phyloP scores from a whole-genome alignment of 2,113 vertebrate species.

The Galbula dea region DNA sequence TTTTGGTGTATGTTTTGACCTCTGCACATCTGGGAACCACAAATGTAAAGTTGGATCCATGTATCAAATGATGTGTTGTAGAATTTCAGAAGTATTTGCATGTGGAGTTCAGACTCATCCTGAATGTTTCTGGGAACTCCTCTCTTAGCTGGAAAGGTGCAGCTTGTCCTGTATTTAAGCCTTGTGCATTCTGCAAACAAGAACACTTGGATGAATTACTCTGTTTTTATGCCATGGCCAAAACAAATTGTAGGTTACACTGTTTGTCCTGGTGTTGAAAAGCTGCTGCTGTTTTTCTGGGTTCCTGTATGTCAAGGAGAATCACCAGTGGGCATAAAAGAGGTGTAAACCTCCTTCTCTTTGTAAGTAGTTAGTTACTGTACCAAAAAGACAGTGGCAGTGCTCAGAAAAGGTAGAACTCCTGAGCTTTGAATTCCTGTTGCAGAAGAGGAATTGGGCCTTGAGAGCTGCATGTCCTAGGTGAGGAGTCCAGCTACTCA shows the following conservation, averaged over 20 bases:
- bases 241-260: not conserved
- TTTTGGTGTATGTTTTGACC: not conserved
- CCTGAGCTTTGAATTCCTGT: not conserved
- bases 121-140: not conserved
- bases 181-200: not conserved
- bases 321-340: not conserved
- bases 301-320: not conserved
- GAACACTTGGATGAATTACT: not conserved
- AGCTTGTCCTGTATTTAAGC: not conserved
- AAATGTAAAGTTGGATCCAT: not conserved
- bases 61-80: rapidly evolving
- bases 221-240: not conserved
- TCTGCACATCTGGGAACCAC: not conserved
- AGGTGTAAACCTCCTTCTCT: not conserved
- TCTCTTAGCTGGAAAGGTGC: not conserved
- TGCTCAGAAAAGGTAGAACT: not conserved
- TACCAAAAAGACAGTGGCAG: not conserved
- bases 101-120: not conserved
- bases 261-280: not conserved
- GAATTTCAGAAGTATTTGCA: not conserved
- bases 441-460: not conserved
- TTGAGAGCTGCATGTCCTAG: not conserved
- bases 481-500: not conserved
- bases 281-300: not conserved
- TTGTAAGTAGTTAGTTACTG: not conserved